Percentiles rank a stretch among this genome's conserved stretches.
phyloP scores from a whole-genome alignment of 2,113 vertebrate genomes.

The Nycticryphes semicollaris region DNA sequence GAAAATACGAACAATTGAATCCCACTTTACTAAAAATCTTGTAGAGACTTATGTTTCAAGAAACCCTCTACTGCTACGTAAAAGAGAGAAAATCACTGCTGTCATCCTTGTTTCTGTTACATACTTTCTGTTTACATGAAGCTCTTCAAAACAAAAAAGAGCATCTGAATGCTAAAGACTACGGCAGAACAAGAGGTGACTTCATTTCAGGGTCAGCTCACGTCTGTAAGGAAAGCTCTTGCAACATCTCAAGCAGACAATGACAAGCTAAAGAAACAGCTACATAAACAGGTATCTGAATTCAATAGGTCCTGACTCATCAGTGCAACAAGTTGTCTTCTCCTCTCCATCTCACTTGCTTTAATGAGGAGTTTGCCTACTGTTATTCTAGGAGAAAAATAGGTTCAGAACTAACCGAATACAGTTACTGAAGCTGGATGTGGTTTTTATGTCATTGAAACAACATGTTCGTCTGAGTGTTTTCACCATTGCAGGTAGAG shows the following conservation, averaged over 20 bases:
- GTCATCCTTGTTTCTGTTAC: background rate
- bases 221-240: constrained; percentile 60
- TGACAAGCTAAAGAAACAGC: constrained; percentile 51
- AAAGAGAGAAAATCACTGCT: background rate
- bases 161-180: constrained; percentile 57
- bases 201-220: constrained; percentile 68
- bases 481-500: background rate
- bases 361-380: background rate
- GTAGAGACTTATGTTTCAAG: background rate
- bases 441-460: background rate
- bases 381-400: background rate
- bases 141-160: constrained; percentile 66
- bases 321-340: background rate
- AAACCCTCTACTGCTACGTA: background rate
- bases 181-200: constrained; percentile 68
- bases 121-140: constrained; percentile 63
- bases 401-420: background rate
- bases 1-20: background rate
- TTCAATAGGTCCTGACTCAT: background rate
- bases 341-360: background rate
- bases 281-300: constrained; percentile 66
- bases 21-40: background rate
- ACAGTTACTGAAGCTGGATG: background rate
- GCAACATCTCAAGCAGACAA: constrained; percentile 60
- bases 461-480: background rate